Conservation (phyloP, 2,113 vertebrate species). For the Cichladusa arquata region DNA sequence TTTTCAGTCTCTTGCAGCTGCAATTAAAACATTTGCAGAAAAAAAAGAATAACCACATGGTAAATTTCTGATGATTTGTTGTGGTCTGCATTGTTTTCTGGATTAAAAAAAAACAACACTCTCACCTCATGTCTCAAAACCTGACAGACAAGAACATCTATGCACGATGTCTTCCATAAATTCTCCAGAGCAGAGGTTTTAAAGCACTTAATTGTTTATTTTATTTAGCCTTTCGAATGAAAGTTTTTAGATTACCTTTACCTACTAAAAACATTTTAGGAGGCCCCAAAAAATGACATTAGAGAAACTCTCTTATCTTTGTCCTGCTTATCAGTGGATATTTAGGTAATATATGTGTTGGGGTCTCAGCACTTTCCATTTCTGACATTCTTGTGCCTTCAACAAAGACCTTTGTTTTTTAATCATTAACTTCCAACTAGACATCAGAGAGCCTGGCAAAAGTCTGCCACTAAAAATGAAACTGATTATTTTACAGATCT, state of each 20-base stretch:
- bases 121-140: background rate
- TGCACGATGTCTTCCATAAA: background rate
- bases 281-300: background rate
- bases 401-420: background rate
- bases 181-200: background rate
- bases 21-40: conserved; percentile 6
- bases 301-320: background rate
- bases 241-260: background rate
- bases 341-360: background rate
- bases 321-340: background rate
- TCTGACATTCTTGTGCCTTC: background rate
- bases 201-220: background rate
- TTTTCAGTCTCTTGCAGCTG: background rate
- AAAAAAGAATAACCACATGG: background rate
- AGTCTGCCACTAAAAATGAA: background rate
- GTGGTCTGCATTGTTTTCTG: background rate
- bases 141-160: background rate
- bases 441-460: background rate
- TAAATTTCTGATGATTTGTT: background rate
- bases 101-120: background rate
- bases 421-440: background rate
- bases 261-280: background rate
- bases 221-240: background rate
- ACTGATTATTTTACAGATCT: background rate
- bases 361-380: background rate